phyloP scores from a whole-genome alignment of 2,797 vertebrate genomes.

The Arnoldichthys spilopterus region DNA sequence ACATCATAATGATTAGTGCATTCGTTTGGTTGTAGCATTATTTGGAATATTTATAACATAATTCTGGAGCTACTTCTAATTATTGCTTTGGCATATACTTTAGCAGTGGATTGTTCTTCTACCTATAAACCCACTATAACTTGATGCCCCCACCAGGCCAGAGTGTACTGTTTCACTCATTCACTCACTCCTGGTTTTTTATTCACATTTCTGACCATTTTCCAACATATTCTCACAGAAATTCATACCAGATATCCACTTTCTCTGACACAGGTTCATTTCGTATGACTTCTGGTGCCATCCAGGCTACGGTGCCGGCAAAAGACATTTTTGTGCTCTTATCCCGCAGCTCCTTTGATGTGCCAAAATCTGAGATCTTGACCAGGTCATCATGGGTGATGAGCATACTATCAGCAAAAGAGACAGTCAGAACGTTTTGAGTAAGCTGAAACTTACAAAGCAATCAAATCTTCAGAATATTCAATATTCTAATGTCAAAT shows the following conservation, averaged over 20 bases:
- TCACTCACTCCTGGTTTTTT: background rate
- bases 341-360: constrained; percentile 94
- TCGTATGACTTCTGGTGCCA: constrained; percentile 97
- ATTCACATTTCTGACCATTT: background rate
- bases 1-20: background rate
- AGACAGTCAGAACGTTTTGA: background rate
- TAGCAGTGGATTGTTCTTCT: no score
- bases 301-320: constrained; percentile 97
- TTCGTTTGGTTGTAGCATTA: background rate
- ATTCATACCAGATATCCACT: constrained; percentile 94
- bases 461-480: no score
- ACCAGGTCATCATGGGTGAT: constrained; percentile 97
- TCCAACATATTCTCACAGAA: background rate
- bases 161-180: background rate
- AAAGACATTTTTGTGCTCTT: constrained; percentile 99
- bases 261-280: constrained; percentile 97
- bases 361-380: constrained; percentile 98
- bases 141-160: no score
- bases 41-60: no score
- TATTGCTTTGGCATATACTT: no score
- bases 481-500: no score
- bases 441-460: background rate
- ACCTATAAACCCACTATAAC: no score
- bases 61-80: no score
- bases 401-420: constrained; percentile 84